A percentile compares a stretch with the other conserved stretches of the same genome.
Evolutionary conservation across 2,888 invertebrate genomes (phyloP).

Genomic region (Acrobasis consociella): DNA sequence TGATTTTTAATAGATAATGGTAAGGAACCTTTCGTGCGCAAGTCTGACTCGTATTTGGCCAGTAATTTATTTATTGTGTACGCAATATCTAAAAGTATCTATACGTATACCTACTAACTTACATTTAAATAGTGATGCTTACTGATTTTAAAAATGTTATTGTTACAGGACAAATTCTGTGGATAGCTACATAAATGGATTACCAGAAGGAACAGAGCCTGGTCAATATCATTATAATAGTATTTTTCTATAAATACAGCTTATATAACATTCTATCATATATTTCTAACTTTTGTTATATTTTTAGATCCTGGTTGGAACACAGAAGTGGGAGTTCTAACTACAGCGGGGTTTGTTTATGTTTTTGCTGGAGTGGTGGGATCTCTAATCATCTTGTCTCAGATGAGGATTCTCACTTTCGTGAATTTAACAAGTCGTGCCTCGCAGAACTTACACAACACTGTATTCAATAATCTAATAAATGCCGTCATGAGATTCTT

Average conservation of each 20-base stretch:
- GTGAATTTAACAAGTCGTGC: slow-evolving; percentile 85
- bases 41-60: too few relatives aligned
- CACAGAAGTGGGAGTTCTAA: slow-evolving; percentile 56
- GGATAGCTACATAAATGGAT: slow-evolving; percentile 49
- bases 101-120: too few relatives aligned
- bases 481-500: slow-evolving; percentile 89
- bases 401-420: slow-evolving; percentile 82
- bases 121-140: too few relatives aligned
- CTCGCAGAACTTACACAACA: slow-evolving; percentile 86
- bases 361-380: slow-evolving; percentile 61
- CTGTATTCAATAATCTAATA: slow-evolving; percentile 88
- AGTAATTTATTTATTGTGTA: too few relatives aligned
- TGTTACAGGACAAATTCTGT: slow-evolving; percentile 69
- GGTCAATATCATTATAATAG: slow-evolving; percentile 43
- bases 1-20: too few relatives aligned
- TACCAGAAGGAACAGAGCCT: slow-evolving; percentile 50
- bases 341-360: slow-evolving; percentile 60
- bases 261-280: too few relatives aligned
- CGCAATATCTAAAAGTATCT: too few relatives aligned
- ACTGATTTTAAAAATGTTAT: neutral
- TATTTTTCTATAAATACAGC: neutral
- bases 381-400: slow-evolving; percentile 71
- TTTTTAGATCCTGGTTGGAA: slow-evolving; percentile 58
- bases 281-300: neutral
- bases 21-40: too few relatives aligned